Evolutionary conservation across 2,888 invertebrate species (phyloP).

Genomic region (Nomada ferruginata): DNA sequence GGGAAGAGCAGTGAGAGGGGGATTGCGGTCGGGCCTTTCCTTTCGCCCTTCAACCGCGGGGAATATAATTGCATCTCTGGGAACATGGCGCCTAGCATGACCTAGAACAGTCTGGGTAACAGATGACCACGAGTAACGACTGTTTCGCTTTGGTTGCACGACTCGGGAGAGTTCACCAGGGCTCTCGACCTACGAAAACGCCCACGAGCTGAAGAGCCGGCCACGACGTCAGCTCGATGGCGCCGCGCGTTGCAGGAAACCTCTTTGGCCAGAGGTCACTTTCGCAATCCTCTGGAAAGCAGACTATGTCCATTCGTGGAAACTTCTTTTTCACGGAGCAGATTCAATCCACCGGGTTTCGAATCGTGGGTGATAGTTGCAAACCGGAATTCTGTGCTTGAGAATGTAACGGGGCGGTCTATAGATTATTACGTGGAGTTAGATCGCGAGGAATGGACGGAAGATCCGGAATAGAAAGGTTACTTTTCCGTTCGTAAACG

Average conservation of each 20-base stretch:
- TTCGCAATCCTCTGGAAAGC: slow-evolving; percentile 48
- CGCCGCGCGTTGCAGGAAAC: slow-evolving; percentile 33
- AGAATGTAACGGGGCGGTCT: not conserved
- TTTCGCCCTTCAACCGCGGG: slow-evolving; percentile 65
- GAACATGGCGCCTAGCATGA: slow-evolving; percentile 64
- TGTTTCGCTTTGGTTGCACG: slow-evolving; percentile 40
- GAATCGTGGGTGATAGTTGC: slow-evolving; percentile 11
- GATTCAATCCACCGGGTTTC: slow-evolving; percentile 26
- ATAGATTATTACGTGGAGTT: not conserved
- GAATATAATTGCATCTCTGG: slow-evolving; percentile 58
- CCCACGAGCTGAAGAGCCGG: slow-evolving; percentile 45
- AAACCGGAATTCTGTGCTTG: not conserved
- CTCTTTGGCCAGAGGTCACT: slow-evolving; percentile 41
- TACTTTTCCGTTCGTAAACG: not conserved
- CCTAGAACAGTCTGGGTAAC: slow-evolving; percentile 36
- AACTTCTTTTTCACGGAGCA: slow-evolving; percentile 12
- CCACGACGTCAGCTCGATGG: slow-evolving; percentile 45
- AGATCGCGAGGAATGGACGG: not conserved
- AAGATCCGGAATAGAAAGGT: not conserved
- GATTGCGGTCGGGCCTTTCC: slow-evolving; percentile 37
- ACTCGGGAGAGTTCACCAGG: slow-evolving; percentile 33
- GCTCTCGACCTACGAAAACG: slow-evolving; percentile 45
- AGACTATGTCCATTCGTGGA: not conserved
- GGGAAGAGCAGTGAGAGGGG: slow-evolving; percentile 27
- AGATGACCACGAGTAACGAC: not conserved